A percentile compares a stretch with the other conserved stretches of the same genome.
Conservation (phyloP, 2,888 invertebrate species). For the Agrilus biguttatus region DNA sequence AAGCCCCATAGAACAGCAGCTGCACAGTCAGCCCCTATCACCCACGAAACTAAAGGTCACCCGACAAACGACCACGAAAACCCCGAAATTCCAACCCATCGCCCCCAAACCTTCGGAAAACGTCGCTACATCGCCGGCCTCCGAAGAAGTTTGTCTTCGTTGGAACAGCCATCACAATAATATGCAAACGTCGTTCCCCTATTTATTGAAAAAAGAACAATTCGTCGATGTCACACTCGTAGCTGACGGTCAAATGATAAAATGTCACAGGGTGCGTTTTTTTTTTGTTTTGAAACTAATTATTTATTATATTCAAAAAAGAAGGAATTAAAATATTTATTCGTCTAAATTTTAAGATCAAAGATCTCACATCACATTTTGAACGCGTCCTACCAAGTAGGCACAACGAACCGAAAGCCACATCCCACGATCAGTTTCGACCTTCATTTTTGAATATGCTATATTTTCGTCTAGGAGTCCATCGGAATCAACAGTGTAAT, state of each 20-base stretch:
- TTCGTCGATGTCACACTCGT: conserved; percentile 41
- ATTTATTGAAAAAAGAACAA: conserved; percentile 33
- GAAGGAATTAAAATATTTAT: too few species aligned
- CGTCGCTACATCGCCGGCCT: conserved; percentile 2
- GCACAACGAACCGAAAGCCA: too few species aligned
- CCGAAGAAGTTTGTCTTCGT: conserved; percentile 32
- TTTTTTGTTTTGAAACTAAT: background rate
- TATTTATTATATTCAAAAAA: too few species aligned
- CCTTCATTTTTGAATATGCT: too few species aligned
- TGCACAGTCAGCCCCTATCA: conserved; percentile 23
- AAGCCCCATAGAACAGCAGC: conserved; percentile 1
- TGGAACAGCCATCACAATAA: conserved; percentile 43
- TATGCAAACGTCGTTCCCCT: conserved; percentile 38
- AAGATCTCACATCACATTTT: too few species aligned
- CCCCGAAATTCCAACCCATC: conserved; percentile 12
- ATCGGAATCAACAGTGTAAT: too few species aligned
- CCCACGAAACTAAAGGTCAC: conserved; percentile 27
- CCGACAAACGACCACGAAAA: conserved; percentile 13
- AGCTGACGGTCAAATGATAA: conserved; percentile 37
- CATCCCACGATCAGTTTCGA: too few species aligned
- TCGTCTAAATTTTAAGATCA: too few species aligned
- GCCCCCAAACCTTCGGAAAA: conserved; percentile 9
- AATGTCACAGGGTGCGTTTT: conserved; percentile 35
- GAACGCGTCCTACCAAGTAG: too few species aligned
- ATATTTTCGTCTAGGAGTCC: too few species aligned